Evolutionary conservation across 2,888 invertebrate species (phyloP).

Genomic region (Emesis furor): DNA sequence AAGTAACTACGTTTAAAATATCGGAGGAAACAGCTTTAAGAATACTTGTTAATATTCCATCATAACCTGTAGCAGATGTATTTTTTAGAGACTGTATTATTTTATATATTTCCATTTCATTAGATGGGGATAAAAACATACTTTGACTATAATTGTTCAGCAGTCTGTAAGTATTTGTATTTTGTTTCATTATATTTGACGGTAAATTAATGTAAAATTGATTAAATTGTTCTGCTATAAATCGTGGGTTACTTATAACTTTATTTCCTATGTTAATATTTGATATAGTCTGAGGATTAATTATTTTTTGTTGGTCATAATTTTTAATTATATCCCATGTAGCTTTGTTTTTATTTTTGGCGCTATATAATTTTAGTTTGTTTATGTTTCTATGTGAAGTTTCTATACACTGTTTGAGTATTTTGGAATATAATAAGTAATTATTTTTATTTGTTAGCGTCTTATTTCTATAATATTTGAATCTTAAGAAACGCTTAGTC

Average conservation of each 20-base stretch:
- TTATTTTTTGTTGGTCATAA: neutral
- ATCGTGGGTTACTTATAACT: neutral
- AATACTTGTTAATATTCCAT: neutral
- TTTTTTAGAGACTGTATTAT: neutral
- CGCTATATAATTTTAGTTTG: too few species aligned
- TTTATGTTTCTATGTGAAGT: too few species aligned
- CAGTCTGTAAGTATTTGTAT: neutral
- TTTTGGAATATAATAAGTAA: too few species aligned
- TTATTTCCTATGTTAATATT: neutral
- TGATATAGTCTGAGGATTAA: neutral
- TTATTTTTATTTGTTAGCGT: too few species aligned
- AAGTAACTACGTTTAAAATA: neutral
- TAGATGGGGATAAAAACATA: neutral
- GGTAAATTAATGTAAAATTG: neutral
- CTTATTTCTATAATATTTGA: too few species aligned
- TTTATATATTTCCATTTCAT: neutral
- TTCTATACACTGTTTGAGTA: too few species aligned
- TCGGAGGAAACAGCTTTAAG: neutral
- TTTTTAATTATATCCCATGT: neutral
- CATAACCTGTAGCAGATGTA: neutral
- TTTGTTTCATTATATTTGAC: neutral
- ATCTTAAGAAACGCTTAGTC: too few species aligned
- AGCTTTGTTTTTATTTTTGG: too few species aligned
- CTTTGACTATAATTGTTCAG: neutral
- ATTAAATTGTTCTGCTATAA: constrained; percentile 3